These are phyloP conservation scores for Drosophila punjabiensis DNA, from an alignment of 1,140 invertebrate species.

Conservation along the genomic window DNA sequence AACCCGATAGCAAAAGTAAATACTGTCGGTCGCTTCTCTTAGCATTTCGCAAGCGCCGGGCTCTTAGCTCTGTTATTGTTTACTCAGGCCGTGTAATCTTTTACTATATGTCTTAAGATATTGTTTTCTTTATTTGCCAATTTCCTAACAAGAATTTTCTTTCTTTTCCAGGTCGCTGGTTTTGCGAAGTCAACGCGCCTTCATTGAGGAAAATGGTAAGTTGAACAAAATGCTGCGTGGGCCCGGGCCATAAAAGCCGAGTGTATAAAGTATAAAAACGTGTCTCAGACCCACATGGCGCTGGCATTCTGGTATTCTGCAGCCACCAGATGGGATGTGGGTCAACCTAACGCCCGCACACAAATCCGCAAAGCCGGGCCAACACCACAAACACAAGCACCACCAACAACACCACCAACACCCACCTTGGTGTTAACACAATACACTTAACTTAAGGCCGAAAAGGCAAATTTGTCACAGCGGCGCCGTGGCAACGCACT, in stretches of 20 bases:
- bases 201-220: constrained; percentile 84
- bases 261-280: constrained; percentile 56
- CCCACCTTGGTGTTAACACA: constrained; percentile 53
- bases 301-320: constrained; percentile 43
- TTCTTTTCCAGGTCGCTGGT: constrained; percentile 79
- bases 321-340: constrained; percentile 63
- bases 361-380: constrained; percentile 27
- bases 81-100: constrained; percentile 16
- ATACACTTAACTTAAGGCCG: constrained; percentile 55
- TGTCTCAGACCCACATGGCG: constrained; percentile 64
- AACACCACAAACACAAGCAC: constrained; percentile 35
- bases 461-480: constrained; percentile 74
- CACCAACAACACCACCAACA: neutral
- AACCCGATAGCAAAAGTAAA: constrained; percentile 66
- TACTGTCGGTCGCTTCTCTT: constrained; percentile 36
- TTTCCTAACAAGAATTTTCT: constrained; percentile 42
- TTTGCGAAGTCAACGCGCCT: constrained; percentile 83
- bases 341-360: constrained; percentile 78
- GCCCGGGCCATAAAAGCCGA: constrained; percentile 32
- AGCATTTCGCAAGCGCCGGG: constrained; percentile 30
- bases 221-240: constrained; percentile 54
- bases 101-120: constrained; percentile 7
- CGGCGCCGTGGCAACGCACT: constrained; percentile 62
- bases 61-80: constrained; percentile 27
- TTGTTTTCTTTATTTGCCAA: constrained; percentile 48